Evolutionary conservation across 2,113 vertebrate species (phyloP), one percentile per base, ranked within the genome.

Genomic region (Mellivora capensis): DNA sequence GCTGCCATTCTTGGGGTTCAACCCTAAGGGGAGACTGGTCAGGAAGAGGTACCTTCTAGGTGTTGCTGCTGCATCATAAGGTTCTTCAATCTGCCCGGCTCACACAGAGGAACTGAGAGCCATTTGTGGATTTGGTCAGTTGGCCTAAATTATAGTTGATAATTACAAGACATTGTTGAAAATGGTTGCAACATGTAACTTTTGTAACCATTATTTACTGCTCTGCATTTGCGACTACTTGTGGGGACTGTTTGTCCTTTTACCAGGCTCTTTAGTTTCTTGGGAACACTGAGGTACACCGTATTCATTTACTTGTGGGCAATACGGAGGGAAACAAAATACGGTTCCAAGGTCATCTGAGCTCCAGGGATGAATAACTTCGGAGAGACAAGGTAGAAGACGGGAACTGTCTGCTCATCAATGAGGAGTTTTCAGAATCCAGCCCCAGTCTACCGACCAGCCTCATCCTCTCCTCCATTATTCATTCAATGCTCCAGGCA

Each of bases 181-280:
- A 95, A 95, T 39, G 72, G 61, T 52, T 91, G 54, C 87, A 96
- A 91, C 37, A 86, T 84, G 42, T 57, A 93, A 87, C 92, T 95
- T 95, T 88, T 64, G 82, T 81, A 96, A 96, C 42, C 69, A 71
- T 64, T 76, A 84, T 80, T 96, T 91, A 49, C 61, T n/a, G 37
- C 21, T 52, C 79, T 72, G 39, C 21, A 62, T 77, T 93, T 84
- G 84, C 54, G 94, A 90, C n/a, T 42, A 13, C 76, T 76, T 83
- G 85, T 84, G 61, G 67, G 57, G 42, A 87, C 64, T 49, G 20
- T 74, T 77, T 95, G 90, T 85, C 29, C 85, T 90, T 94, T 90
- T 42, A 47, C 17, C 7, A 23, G 74, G 44, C 18, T 92, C 49
- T 77, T 74, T 17, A 49, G 90, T 94, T 88, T 90, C 85, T 49